Evolutionary conservation across 2,113 vertebrate genomes (phyloP).

Genomic region (Rhea pennata): DNA sequence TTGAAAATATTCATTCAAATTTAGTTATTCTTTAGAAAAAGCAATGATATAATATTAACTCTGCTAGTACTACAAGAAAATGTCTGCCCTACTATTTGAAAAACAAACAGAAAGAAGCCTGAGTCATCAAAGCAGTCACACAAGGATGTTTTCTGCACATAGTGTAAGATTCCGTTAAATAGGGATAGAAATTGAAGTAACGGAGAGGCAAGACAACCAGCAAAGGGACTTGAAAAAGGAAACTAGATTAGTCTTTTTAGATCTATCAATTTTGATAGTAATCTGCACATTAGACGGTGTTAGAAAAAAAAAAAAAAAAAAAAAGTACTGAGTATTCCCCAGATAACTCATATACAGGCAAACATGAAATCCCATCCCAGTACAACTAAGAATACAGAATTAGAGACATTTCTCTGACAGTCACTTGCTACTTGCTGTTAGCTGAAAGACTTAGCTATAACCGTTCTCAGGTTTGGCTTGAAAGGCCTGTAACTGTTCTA

Average conservation of each 20-base stretch:
- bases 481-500: not conserved
- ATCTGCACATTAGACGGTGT: too few species aligned
- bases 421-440: not conserved
- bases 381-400: not conserved
- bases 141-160: not conserved
- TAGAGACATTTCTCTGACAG: not conserved
- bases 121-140: not conserved
- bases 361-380: not conserved
- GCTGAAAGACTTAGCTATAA: not conserved
- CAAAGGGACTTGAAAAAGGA: not conserved
- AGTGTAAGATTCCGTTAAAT: accelerated
- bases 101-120: not conserved
- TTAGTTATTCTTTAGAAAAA: not conserved
- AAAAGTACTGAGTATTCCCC: not conserved
- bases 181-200: not conserved
- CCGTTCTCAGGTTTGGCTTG: not conserved
- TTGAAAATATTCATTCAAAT: not conserved
- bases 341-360: not conserved
- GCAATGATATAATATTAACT: not conserved
- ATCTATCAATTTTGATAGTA: not conserved
- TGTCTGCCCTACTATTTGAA: not conserved
- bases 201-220: not conserved
- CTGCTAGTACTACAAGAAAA: not conserved
- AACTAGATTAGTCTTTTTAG: not conserved
- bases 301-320: too few species aligned